Evolutionary conservation across 2,888 invertebrate genomes (phyloP), one percentile per base, ranked within the genome.

Genomic region (Campopleginae sp.): DNA sequence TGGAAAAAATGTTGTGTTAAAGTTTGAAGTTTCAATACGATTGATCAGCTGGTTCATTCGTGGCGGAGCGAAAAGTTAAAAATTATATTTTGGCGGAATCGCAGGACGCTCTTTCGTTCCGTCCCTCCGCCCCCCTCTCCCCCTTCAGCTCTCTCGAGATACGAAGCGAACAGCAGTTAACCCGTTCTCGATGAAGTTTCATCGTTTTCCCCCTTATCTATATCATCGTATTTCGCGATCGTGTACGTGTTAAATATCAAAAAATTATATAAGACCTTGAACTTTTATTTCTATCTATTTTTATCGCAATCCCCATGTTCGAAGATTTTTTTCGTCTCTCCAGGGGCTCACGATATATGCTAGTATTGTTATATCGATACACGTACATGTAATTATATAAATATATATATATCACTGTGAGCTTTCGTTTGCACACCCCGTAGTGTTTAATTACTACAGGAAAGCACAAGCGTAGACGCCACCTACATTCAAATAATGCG

Each of bases 401-500:
- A 12, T n/a, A 23, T 4, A 6, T 44, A 33, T 33, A 33, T 33
- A 33, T 33, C 33, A 3, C 33, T 23, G 23, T 46, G 68, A 68
- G 42, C 58, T 58, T 58, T 58, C 6, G 14, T 31, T 66, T 46
- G 68, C 10, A 48, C 71, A 51, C 33, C 33, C 48, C 38, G 51
- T 51, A 27, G 27, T 51, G 19, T 46, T 31, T 71, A 31, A 71
- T 71, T n/a, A 19, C 27, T 38, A 12, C 46, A 19, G n/a, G 2
- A 58, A 58, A 42, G 65, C 65, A 27, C 19, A 23, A 70, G 48
- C 70, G 27, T 27, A 8, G 19, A 71, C 71, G 72, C 72, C 58
- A 58, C 44, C 72, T 58, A 42, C 72, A 33, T 17, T 74, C 58
- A 44, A 74, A 74, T 58, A 74, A 74, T 74, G 68, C 44, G 46